Base-by-base conservation (phyloP, 2,113 vertebrate genomes). In the Otus sunia region DNA sequence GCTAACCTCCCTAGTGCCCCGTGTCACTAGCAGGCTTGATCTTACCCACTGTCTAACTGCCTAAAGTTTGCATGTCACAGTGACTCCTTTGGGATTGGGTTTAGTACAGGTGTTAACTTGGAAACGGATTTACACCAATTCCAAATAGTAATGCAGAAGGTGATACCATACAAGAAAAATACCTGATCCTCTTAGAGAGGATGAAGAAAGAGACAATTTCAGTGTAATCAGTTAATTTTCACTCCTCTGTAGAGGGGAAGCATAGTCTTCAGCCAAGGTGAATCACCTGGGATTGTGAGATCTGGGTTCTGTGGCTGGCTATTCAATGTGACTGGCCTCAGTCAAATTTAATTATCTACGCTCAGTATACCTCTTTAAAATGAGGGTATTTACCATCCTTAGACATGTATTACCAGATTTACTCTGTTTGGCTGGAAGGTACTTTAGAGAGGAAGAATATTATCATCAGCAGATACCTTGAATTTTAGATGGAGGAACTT, bases 1-100 rank as follows among this genome's bases (percentile, higher is more conserved):
- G 99, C 97, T 99, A 98, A 97, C 30, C 72, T 95, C 96, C 97
- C 96, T 95, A 21, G 91, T 97, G 97, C 75, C 93, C 13, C 67
- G 6, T 2, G 81, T 94, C 97, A 92, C 96, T 88, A 88, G 91
- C 94, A 94, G 96, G 96, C 75, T 82, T 67, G 83, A 55, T 80
- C 67, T 23, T 69, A 49, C 91, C 97, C 96, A 75, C 74, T 32
- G 73, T 86, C 96, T 83, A 58, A 20, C 96, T 98, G 98, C 97
- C 95, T 97, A 52, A 91, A 84, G 96, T 78, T 95, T 21, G 52
- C 96, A 29, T 97, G 96, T 96, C 97, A 97, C 97, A 96, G 88
- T 10, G 96, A 96, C 97, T 96, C 60, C 94, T 91, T 30, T 20
- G 82, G 71, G 82, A 23, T 11, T 58, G 83, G 76, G 14, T 27